Evolutionary conservation across 1,140 invertebrate genomes (phyloP).

Genomic region (Araneus ventricosus): DNA sequence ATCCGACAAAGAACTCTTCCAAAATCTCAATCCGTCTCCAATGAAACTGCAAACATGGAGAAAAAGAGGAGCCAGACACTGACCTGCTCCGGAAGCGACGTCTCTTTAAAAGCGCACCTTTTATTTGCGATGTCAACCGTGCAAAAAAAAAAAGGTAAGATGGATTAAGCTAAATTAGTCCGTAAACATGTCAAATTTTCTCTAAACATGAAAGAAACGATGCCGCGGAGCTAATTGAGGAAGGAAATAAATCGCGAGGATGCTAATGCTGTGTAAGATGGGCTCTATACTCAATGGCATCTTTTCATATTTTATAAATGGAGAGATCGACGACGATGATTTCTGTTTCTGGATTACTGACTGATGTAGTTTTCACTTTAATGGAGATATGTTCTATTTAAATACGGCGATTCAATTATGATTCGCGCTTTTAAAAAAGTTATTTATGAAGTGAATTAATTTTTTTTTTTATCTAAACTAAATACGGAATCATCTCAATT

Average conservation of each 20-base stretch:
- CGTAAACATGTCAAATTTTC: conserved; percentile 11
- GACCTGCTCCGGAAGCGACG: background rate
- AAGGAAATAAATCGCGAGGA: background rate
- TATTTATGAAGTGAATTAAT: no score
- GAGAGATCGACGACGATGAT: no score
- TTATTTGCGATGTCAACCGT: background rate
- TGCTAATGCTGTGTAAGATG: no score
- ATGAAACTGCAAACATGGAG: background rate
- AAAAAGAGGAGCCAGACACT: background rate
- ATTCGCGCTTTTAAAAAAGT: no score
- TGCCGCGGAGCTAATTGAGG: background rate
- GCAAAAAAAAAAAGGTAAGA: conserved; percentile 8
- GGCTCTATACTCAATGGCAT: no score
- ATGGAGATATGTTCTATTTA: no score
- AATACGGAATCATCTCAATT: no score
- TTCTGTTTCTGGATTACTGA: no score
- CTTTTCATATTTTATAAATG: no score
- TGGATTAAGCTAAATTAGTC: conserved; percentile 26
- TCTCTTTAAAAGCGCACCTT: background rate
- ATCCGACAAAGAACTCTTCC: background rate
- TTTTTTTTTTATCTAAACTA: no score
- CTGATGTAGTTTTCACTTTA: no score
- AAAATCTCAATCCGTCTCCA: background rate
- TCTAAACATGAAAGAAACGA: conserved; percentile 3
- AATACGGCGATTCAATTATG: no score